Conservation (phyloP, 2,888 invertebrate genomes). For the Sthenelais limicola region DNA sequence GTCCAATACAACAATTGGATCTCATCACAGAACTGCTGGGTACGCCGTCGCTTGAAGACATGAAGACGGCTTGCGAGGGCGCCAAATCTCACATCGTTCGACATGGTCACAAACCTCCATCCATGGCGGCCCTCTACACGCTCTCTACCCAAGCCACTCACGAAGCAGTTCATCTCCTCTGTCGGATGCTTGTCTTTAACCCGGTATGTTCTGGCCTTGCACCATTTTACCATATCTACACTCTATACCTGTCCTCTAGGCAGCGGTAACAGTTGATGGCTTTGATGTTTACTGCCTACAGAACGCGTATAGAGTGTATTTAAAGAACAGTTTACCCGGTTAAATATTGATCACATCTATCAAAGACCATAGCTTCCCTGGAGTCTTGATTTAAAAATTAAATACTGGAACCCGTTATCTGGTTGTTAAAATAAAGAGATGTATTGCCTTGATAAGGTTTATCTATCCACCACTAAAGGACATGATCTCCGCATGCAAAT, state of each 20-base stretch:
- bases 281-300: too few relatives aligned
- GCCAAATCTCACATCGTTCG: constrained; percentile 88
- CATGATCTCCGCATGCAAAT: too few relatives aligned
- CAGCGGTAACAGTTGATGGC: too few relatives aligned
- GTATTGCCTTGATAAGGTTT: too few relatives aligned
- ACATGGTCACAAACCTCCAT: constrained; percentile 76
- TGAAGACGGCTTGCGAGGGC: constrained; percentile 97
- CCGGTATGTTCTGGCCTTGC: constrained; percentile 85
- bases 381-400: not conserved
- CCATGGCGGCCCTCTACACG: constrained; percentile 81
- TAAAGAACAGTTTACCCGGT: too few relatives aligned
- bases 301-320: too few relatives aligned
- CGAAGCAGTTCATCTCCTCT: constrained; percentile 96
- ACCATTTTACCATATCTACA: too few relatives aligned
- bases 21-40: constrained; percentile 97
- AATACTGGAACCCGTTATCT: too few relatives aligned
- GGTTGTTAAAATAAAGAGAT: too few relatives aligned
- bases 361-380: not conserved
- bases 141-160: constrained; percentile 94
- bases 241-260: too few relatives aligned
- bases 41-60: constrained; percentile 94
- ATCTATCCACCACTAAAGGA: too few relatives aligned
- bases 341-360: not conserved
- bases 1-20: constrained; percentile 81
- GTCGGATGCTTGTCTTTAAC: constrained; percentile 98